These are phyloP conservation scores for Sarcophaga peregrina DNA, from an alignment of 1,140 invertebrate species.

Conservation along the genomic window DNA sequence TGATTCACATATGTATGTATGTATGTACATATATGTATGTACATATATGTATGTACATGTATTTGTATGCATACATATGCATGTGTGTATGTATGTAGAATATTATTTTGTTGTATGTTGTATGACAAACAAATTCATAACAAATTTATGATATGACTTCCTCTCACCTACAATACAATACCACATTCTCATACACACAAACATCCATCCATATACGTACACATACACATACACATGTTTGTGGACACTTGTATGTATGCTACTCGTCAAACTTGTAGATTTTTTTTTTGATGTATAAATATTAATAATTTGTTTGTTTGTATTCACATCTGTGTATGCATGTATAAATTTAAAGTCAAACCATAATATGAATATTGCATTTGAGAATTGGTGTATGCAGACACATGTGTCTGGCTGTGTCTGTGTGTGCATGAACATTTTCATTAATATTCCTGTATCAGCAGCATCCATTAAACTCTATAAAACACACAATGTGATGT, in stretches of 20 bases:
- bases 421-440: conserved; percentile 1
- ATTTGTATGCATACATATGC: too few species aligned
- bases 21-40: too few species aligned
- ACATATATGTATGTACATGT: too few species aligned
- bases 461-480: too few species aligned
- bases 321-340: conserved; percentile 15
- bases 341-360: conserved; percentile 22
- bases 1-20: too few species aligned
- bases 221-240: neutral
- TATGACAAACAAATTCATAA: neutral
- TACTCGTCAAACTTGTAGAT: neutral
- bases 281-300: neutral
- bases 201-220: neutral
- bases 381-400: neutral
- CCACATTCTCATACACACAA: neutral
- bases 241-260: neutral
- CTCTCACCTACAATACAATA: neutral
- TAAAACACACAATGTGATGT: too few species aligned
- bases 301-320: too few species aligned
- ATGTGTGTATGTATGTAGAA: too few species aligned
- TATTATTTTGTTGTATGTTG: too few species aligned
- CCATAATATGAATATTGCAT: neutral
- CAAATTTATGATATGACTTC: conserved; percentile 2
- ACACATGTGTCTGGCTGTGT: neutral
- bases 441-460: too few species aligned